A percentile compares a stretch with the other conserved stretches of the same genome.
Evolutionary conservation across 2,113 vertebrate species (phyloP).

Genomic region (Sialia sialis): DNA sequence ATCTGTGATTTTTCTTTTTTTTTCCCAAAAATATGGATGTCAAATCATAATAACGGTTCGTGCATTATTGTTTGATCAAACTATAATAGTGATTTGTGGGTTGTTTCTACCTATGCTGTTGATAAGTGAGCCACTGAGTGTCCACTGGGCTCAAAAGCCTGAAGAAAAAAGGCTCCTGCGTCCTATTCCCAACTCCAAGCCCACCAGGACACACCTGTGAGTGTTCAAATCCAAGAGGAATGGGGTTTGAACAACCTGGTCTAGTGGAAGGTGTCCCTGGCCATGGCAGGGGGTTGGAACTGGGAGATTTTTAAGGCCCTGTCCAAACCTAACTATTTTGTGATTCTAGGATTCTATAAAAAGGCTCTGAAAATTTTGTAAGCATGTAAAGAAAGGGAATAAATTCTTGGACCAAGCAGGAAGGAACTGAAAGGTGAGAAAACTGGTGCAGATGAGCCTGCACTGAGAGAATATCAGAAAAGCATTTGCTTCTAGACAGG

Average conservation of each 20-base stretch:
- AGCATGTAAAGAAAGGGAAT: background rate
- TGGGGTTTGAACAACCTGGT: background rate
- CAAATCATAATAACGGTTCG: background rate
- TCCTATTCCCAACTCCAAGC: background rate
- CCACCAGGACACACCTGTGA: rapidly evolving
- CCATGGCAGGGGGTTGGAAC: background rate
- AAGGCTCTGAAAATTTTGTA: background rate
- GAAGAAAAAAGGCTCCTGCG: background rate
- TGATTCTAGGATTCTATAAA: background rate
- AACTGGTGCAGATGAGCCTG: background rate
- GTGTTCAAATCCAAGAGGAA: background rate
- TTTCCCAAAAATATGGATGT: background rate
- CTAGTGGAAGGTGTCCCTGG: background rate
- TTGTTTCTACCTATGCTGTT: background rate
- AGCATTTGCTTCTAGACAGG: background rate
- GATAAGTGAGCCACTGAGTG: background rate
- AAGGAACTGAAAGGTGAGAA: background rate
- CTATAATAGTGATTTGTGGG: background rate
- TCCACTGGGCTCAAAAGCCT: background rate
- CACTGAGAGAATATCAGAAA: background rate
- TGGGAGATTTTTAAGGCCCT: background rate
- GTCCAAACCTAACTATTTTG: background rate
- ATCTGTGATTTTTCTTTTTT: background rate
- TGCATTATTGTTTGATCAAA: background rate
- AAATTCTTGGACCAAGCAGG: background rate